Base-by-base conservation (phyloP, 2,113 vertebrate species). In the Nymphicus hollandicus region DNA sequence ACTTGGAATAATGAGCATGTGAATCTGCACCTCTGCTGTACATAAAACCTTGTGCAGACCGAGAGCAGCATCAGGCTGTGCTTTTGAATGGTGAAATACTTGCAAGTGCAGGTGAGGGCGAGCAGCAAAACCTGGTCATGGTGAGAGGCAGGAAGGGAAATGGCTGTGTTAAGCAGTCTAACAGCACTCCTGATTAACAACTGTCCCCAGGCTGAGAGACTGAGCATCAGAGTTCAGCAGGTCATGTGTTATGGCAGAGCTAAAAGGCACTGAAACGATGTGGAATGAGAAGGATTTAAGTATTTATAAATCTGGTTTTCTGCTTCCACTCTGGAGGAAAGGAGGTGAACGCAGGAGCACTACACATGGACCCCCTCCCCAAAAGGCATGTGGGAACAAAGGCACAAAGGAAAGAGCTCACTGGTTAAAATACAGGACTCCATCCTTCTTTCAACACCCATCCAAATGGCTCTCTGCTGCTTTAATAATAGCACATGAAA, bases 321-420 rank as follows among this genome's bases (percentile, higher is more conserved):
- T 73, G 41, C 18, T 81, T 56, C 24, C 18, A 5, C 33, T 66
- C 16, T 52, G 61, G 33, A 77, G 53, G 37, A 49, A 37, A 46
- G 28, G 27, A 52, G 39, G 23, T 56, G 37, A 73, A 47, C 0
- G 10, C 19, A 41, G 29, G 27, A 25, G 27, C 37, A 19, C 27
- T 6, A 18, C 71, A 6, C 2, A 19, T 28, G 39, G 69, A 19
- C 9, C 56, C 1, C 7, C 1, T 64, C 7, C 46, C 13, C 0
- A 1, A 63, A 94, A 47, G 10, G 24, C 20, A 58, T 6, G 2
- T 17, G 7, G 24, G 29, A 88, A 22, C 29, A 79, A 33, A 66
- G 9, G 11, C 53, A 53, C 41, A 31, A 55, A 53, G 23, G 39
- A 43, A 70, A 72, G 33, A 56, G 68, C 31, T 3, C 65, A 37